phyloP scores from a whole-genome alignment of 2,888 invertebrate species.

The Oxycera nigricornis region DNA sequence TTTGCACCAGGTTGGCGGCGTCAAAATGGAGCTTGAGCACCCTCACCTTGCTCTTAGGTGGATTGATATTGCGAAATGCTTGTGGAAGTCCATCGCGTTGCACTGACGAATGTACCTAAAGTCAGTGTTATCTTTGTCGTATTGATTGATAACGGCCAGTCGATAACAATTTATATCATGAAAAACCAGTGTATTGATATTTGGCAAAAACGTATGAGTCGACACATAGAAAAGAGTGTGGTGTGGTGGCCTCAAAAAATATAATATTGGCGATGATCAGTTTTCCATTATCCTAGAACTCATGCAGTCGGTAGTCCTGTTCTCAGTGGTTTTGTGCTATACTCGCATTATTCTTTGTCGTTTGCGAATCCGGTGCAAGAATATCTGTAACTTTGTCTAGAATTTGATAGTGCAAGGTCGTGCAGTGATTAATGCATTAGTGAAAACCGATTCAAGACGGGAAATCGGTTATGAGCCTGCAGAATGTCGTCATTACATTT shows the following conservation, averaged over 20 bases:
- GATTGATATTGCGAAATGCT: neutral
- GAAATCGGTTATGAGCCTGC: too few relatives aligned
- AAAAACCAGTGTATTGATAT: conserved; percentile 18
- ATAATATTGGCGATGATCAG: conserved; percentile 11
- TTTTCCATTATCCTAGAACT: neutral
- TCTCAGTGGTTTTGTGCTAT: too few relatives aligned
- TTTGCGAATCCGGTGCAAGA: too few relatives aligned
- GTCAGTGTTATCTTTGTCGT: conserved; percentile 19
- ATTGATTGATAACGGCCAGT: conserved; percentile 36
- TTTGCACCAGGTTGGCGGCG: neutral
- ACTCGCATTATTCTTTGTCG: too few relatives aligned
- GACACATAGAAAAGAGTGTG: neutral
- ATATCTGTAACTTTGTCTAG: too few relatives aligned
- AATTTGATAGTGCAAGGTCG: too few relatives aligned
- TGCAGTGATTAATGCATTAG: too few relatives aligned
- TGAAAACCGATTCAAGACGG: too few relatives aligned
- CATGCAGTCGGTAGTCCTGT: neutral
- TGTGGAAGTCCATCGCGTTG: neutral
- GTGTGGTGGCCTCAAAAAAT: too few relatives aligned
- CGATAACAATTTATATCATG: conserved; percentile 28
- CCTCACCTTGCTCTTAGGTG: neutral
- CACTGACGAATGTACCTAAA: neutral
- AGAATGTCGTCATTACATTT: too few relatives aligned
- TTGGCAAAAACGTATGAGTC: neutral
- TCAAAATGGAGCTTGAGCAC: neutral